These are phyloP conservation scores for Deilephila elpenor DNA, from an alignment of 2,888 invertebrate genomes.

Conservation along the genomic window DNA sequence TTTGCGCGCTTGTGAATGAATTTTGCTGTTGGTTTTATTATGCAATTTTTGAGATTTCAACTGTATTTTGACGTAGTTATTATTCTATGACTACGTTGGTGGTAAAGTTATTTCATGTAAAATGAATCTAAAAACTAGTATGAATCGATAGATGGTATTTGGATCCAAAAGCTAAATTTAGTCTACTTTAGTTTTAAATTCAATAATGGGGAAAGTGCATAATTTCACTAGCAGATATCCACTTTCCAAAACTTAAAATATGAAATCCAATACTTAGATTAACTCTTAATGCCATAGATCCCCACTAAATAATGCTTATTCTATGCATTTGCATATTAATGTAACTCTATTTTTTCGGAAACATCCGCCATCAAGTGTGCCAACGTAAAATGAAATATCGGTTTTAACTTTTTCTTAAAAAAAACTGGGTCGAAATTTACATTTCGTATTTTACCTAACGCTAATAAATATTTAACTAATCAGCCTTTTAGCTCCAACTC, in stretches of 20 bases:
- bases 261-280: background rate
- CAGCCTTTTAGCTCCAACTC: background rate
- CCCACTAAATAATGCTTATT: background rate
- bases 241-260: slow-evolving; percentile 6
- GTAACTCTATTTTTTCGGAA: slow-evolving; percentile 15
- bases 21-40: background rate
- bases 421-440: slow-evolving; percentile 22
- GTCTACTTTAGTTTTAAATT: background rate
- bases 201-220: background rate
- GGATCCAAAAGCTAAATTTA: background rate
- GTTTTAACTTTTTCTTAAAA: slow-evolving; percentile 6
- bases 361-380: slow-evolving; percentile 20
- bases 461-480: slow-evolving; percentile 16
- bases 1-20: background rate
- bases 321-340: slow-evolving; percentile 1
- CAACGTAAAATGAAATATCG: slow-evolving; percentile 16
- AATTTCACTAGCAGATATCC: background rate
- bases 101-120: background rate
- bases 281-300: slow-evolving; percentile 4
- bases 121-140: background rate
- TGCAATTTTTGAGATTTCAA: too few relatives aligned
- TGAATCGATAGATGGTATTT: too few relatives aligned
- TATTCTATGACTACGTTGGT: background rate
- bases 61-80: too few relatives aligned
- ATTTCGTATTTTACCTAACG: slow-evolving; percentile 19